Conservation (phyloP, 2,888 invertebrate genomes). For the Drosophila macrospina region DNA sequence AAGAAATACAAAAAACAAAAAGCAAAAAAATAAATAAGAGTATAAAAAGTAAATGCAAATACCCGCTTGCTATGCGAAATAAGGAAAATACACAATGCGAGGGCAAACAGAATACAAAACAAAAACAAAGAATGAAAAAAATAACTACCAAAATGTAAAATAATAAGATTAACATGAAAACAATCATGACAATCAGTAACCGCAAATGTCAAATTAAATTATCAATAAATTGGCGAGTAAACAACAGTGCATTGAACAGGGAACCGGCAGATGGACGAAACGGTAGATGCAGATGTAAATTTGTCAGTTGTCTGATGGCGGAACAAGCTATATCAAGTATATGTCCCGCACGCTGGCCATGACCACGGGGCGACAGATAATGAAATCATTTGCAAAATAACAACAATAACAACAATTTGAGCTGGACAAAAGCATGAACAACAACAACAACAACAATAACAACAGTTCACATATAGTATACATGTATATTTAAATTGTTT, state of each 20-base stretch:
- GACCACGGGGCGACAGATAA: conserved; percentile 57
- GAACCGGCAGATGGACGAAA: neutral
- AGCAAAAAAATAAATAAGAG: conserved; percentile 49
- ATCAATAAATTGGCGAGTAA: conserved; percentile 82
- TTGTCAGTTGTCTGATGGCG: conserved; percentile 31
- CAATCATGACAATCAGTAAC: conserved; percentile 82
- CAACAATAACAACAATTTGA: conserved; percentile 61
- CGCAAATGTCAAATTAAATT: conserved; percentile 84
- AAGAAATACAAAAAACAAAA: conserved; percentile 8
- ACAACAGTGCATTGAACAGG: conserved; percentile 27
- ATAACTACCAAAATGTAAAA: conserved; percentile 50
- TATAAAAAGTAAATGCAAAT: conserved; percentile 79
- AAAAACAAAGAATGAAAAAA: conserved; percentile 45
- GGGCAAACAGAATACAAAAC: conserved; percentile 41
- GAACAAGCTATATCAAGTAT: conserved; percentile 69
- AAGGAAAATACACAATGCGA: conserved; percentile 53
- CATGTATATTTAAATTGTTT: conserved; percentile 46
- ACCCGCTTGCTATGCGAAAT: conserved; percentile 60
- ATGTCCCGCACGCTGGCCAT: conserved; percentile 41
- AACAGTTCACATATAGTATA: conserved; percentile 8
- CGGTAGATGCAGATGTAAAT: conserved; percentile 9
- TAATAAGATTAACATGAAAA: conserved; percentile 82
- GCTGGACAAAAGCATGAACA: neutral
- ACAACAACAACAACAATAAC: conserved; percentile 5
- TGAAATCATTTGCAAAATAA: conserved; percentile 81